Conservation (phyloP, 2,113 vertebrate species). For the Pollimyrus isidori region DNA sequence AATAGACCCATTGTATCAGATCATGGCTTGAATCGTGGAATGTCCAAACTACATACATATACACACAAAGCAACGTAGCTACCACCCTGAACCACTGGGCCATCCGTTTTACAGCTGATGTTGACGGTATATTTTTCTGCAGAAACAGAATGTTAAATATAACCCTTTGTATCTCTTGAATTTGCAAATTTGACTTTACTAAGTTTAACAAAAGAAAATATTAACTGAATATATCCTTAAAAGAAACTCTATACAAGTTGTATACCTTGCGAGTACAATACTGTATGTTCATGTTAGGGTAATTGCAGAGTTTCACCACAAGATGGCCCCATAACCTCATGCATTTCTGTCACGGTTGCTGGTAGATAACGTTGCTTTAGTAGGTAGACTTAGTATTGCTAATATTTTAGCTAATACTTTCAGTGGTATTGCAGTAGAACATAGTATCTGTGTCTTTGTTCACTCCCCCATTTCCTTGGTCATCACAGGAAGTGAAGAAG, state of each 20-base stretch:
- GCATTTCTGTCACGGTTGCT: neutral
- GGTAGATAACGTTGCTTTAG: neutral
- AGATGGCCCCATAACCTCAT: neutral
- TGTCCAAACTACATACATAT: neutral
- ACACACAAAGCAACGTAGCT: neutral
- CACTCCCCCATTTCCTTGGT: neutral
- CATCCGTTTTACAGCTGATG: neutral
- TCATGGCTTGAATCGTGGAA: neutral
- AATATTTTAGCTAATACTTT: neutral
- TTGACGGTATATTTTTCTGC: neutral
- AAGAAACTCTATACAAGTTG: neutral
- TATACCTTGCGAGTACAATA: neutral
- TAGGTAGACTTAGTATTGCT: neutral
- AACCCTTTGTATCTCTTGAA: neutral
- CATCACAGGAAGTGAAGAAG: neutral
- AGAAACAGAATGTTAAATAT: neutral
- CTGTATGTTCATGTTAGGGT: neutral
- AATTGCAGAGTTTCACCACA: neutral
- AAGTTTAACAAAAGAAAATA: neutral
- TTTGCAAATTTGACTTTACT: neutral
- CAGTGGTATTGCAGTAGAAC: neutral
- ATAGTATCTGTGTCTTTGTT: neutral
- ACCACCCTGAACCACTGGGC: neutral
- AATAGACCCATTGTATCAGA: neutral
- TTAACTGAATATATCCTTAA: neutral